Conservation (phyloP, 1,140 invertebrate genomes). For the Cydia amplana region DNA sequence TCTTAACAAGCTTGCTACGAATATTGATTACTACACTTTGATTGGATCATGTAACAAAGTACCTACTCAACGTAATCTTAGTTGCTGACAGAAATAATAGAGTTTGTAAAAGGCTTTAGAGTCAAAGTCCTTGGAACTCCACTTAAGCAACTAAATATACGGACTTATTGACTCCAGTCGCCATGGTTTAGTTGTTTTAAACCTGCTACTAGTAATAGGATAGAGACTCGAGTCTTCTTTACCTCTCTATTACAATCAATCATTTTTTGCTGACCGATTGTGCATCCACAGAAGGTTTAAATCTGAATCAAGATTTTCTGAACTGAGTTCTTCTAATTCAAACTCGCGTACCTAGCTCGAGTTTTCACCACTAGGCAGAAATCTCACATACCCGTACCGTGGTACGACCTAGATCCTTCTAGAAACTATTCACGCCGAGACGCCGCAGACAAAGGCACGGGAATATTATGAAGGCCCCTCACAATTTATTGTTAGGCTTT, state of each 20-base stretch:
- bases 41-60: background rate
- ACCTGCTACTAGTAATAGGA: no score
- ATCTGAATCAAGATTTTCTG: no score
- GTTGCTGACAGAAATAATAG: background rate
- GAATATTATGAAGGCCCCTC: slow-evolving; percentile 29
- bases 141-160: no score
- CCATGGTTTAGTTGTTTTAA: no score
- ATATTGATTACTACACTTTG: background rate
- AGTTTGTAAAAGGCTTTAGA: background rate
- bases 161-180: no score
- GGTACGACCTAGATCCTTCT: slow-evolving; percentile 27
- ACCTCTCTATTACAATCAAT: no score
- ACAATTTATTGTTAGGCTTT: slow-evolving; percentile 30
- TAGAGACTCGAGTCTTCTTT: no score
- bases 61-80: background rate
- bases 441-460: slow-evolving; percentile 18
- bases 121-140: background rate
- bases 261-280: no score
- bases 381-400: background rate
- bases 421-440: slow-evolving; percentile 29
- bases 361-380: background rate
- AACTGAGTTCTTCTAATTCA: background rate
- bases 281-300: no score
- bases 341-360: no score
- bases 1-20: background rate